Percentiles rank a stretch among this genome's conserved stretches.
Evolutionary conservation across 2,113 vertebrate genomes (phyloP).

Genomic region (Seriola dumerili): DNA sequence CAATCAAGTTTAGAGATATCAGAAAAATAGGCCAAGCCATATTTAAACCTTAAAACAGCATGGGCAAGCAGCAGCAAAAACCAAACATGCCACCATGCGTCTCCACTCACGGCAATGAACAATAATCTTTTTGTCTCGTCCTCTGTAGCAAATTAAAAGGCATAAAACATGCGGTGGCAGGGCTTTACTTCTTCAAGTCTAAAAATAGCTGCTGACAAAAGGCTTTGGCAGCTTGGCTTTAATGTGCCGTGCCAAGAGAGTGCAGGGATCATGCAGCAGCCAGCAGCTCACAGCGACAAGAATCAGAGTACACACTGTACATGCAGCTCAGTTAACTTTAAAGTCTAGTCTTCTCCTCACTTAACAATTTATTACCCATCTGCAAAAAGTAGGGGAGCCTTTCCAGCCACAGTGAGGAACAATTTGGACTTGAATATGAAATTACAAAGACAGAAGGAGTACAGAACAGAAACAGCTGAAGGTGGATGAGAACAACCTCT

Average conservation of each 20-base stretch:
- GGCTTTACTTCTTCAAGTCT: constrained; percentile 59
- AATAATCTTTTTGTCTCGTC: constrained; percentile 14
- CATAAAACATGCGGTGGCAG: constrained; percentile 24
- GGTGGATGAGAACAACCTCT: background rate
- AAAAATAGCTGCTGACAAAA: constrained; percentile 75
- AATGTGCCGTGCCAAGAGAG: constrained; percentile 63
- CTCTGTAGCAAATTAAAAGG: constrained; percentile 11
- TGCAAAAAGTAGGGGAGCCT: background rate
- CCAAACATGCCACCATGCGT: background rate
- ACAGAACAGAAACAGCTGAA: constrained; percentile 3
- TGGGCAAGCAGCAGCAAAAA: constrained; percentile 3
- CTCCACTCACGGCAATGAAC: background rate
- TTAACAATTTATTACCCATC: constrained; percentile 28
- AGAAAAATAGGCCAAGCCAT: constrained; percentile 28
- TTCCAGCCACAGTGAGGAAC: constrained; percentile 4
- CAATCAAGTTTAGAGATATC: constrained; percentile 29
- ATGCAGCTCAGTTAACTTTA: constrained; percentile 8
- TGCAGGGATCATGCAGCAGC: constrained; percentile 52
- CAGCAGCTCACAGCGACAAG: constrained; percentile 40
- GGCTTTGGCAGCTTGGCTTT: constrained; percentile 66
- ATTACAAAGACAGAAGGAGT: background rate
- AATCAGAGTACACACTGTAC: constrained; percentile 20
- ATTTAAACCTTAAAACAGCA: constrained; percentile 1
- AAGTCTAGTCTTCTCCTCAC: constrained; percentile 5
- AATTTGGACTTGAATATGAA: constrained; percentile 17